A percentile compares a stretch with the other conserved stretches of the same genome.
phyloP scores from a whole-genome alignment of 2,797 vertebrate genomes.

The Spondyliosoma cantharus region DNA sequence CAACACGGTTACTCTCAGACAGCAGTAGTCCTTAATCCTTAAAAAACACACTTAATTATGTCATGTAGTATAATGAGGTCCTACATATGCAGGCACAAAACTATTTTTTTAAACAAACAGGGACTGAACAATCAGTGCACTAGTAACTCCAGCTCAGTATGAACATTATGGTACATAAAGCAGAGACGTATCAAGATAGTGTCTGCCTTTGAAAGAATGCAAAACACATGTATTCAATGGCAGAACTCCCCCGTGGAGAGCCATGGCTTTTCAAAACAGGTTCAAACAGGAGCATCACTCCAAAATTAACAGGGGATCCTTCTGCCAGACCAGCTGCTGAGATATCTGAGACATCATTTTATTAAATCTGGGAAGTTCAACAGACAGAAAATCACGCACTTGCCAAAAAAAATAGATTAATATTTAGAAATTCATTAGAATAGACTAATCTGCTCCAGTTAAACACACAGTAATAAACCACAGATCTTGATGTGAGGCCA shows the following conservation, averaged over 20 bases:
- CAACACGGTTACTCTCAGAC: slow-evolving; percentile 8
- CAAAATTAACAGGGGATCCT: slow-evolving; percentile 67
- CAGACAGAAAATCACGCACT: slow-evolving; percentile 43
- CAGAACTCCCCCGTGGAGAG: slow-evolving; percentile 36
- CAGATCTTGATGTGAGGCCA: neutral
- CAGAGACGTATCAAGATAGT: slow-evolving; percentile 19
- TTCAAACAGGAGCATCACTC: slow-evolving; percentile 58
- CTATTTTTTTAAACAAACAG: neutral
- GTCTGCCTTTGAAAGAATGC: slow-evolving; percentile 17
- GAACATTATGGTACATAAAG: slow-evolving; percentile 24
- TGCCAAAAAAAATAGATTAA: slow-evolving; percentile 49
- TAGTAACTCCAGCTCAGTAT: slow-evolving; percentile 1
- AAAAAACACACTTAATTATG: slow-evolving; percentile 8
- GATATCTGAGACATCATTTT: slow-evolving; percentile 53
- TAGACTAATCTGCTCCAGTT: slow-evolving; percentile 4
- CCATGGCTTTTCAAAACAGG: slow-evolving; percentile 54
- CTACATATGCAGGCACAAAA: neutral
- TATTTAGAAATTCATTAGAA: slow-evolving; percentile 38
- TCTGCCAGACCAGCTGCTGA: slow-evolving; percentile 55
- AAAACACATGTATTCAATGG: slow-evolving; percentile 43
- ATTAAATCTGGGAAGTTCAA: slow-evolving; percentile 58
- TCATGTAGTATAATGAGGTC: neutral
- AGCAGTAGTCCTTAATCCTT: neutral
- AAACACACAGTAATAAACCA: slow-evolving; percentile 23
- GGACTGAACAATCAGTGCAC: neutral